Evolutionary conservation across 1,140 invertebrate genomes (phyloP), one percentile per base, ranked within the genome.

Genomic region (Batillaria attramentaria): DNA sequence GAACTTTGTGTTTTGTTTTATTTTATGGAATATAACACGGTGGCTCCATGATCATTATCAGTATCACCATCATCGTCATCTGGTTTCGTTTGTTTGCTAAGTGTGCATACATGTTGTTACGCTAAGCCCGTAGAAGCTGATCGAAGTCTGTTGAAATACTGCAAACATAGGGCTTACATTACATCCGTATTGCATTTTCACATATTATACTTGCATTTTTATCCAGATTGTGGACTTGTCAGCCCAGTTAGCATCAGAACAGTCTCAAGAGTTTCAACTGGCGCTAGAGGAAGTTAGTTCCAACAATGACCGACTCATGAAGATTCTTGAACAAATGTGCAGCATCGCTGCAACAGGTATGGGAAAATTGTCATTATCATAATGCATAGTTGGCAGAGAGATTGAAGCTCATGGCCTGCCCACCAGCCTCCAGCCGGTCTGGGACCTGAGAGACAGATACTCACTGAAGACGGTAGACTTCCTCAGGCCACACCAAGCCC

Each of bases 281-380:
- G 24, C 24, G 24, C 33, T 62, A 8, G 24, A 10, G n/a, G 33
- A 24, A 24, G 33, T 62, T n/a, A 28, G n/a, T 8, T 62, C 57
- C 33, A 24, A 24, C 0, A 62, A 31, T 31, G 33, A 8, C 33
- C 33, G 24, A 2, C 10, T 62, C n/a, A 24, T 62, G 10, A 62
- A 62, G 57, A 24, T 62, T 62, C 57, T 28, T 28, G 57, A 62
- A 62, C 57, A 62, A 31, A 62, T 62, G 57, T 24, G n/a, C 33
- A 62, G 57, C 57, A 62, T 62, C 33, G 10, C 57, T 2, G 57
- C 57, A 28, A 31, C 33, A 62, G 57, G 57, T 62, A 18, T 28
- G 57, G 8, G 8, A 1, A 8, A 28, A 28, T 62, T 3, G n/a
- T 24, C 6, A 8, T 62, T 10, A 8, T 62, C 33, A 28, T 1